These are phyloP conservation scores for Thalassarche chlororhynchos DNA, from an alignment of 2,113 vertebrate species.

Conservation along the genomic window DNA sequence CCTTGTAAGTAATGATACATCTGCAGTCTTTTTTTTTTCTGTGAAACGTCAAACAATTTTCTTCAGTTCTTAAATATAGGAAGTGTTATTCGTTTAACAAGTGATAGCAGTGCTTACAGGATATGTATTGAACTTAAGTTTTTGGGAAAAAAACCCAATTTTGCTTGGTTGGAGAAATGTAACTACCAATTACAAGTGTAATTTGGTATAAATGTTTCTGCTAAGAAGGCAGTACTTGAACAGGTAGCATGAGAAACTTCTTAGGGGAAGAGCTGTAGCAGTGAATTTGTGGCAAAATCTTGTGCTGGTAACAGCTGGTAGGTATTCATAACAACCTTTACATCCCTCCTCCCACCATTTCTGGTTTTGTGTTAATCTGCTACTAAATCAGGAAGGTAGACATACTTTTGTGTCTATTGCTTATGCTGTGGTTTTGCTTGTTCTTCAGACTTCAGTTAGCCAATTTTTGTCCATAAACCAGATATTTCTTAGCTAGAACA, in stretches of 20 bases:
- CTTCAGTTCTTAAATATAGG: background rate
- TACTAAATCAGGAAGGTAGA: conserved; percentile 1
- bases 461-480: background rate
- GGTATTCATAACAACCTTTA: background rate
- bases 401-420: background rate
- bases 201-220: background rate
- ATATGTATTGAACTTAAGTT: background rate
- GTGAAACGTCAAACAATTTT: conserved; percentile 60
- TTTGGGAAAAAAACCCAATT: background rate
- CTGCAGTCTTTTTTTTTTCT: conserved; percentile 56
- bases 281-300: conserved; percentile 13
- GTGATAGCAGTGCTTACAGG: background rate
- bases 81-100: background rate
- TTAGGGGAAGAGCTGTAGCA: background rate
- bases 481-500: background rate
- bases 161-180: background rate
- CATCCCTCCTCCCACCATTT: background rate
- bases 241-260: background rate
- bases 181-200: background rate
- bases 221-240: background rate
- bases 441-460: background rate
- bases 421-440: background rate
- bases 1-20: conserved; percentile 50
- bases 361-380: background rate
- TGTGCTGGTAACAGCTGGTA: conserved; percentile 1